Conservation (phyloP, 2,888 invertebrate genomes). For the Rotaria magnacalcarata region DNA sequence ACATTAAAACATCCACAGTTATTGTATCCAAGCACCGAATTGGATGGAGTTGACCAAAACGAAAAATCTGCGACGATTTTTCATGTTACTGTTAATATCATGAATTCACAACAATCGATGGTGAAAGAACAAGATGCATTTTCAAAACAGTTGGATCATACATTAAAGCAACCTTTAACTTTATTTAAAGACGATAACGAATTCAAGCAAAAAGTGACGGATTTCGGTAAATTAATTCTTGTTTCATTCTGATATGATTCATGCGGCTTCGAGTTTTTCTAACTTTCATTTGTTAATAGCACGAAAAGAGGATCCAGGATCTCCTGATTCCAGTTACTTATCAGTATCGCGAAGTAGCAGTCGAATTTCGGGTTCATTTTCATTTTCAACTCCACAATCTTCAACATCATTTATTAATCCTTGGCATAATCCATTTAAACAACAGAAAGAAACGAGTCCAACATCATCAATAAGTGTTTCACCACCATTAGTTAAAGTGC, state of each 20-base stretch:
- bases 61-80: not conserved
- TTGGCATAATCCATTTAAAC: not conserved
- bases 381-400: not conserved
- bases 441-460: not conserved
- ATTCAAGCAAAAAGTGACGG: not conserved
- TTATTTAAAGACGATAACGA: not conserved
- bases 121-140: not conserved
- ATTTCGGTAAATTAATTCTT: not conserved
- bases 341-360: not conserved
- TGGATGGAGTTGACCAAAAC: not conserved
- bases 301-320: no score
- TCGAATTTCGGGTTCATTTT: not conserved
- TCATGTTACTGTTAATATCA: not conserved
- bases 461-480: no score
- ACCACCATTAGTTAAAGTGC: no score
- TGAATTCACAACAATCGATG: not conserved
- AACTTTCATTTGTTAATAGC: no score
- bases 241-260: not conserved
- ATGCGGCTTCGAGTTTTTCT: not conserved
- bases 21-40: slow-evolving; percentile 1
- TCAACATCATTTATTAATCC: not conserved
- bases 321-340: no score
- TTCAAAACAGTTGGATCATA: not conserved
- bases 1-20: not conserved
- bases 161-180: not conserved